Conservation (phyloP, 2,113 vertebrate genomes). For the Corythornis madagascariensis region DNA sequence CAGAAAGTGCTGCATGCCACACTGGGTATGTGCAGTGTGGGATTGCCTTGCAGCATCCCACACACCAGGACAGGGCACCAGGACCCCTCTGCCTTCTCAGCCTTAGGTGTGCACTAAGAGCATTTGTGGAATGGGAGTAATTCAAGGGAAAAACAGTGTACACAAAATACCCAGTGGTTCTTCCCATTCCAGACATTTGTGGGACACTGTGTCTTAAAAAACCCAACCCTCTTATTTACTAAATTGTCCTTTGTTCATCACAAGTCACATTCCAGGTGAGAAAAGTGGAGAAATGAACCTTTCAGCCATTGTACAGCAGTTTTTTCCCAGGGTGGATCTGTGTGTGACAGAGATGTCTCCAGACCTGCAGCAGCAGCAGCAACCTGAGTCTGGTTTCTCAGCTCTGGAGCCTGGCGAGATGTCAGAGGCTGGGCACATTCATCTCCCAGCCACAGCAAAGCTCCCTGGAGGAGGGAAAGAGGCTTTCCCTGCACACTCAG, state of each 20-base stretch:
- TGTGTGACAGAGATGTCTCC: too few relatives aligned
- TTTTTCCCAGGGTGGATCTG: not conserved
- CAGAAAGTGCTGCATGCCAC: too few relatives aligned
- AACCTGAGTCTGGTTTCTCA: too few relatives aligned
- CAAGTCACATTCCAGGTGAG: not conserved
- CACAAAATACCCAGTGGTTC: not conserved
- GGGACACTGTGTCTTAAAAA: not conserved
- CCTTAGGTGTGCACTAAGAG: not conserved
- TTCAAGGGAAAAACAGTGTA: not conserved
- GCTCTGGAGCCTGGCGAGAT: too few relatives aligned
- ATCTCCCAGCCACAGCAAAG: too few relatives aligned
- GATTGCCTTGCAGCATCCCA: not conserved
- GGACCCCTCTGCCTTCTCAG: rapidly evolving
- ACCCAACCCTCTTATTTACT: not conserved
- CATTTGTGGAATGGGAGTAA: not conserved
- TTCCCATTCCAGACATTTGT: not conserved
- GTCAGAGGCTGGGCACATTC: too few relatives aligned
- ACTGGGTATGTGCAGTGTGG: not conserved
- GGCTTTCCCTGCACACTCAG: too few relatives aligned
- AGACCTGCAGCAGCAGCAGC: too few relatives aligned
- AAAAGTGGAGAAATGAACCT: not conserved
- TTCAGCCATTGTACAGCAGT: not conserved
- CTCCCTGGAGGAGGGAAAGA: too few relatives aligned
- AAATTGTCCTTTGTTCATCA: not conserved
- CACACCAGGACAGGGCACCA: not conserved